phyloP scores from a whole-genome alignment of 37 sponge, comb jelly and placozoan genomes.

The Eunapius fragilis region DNA sequence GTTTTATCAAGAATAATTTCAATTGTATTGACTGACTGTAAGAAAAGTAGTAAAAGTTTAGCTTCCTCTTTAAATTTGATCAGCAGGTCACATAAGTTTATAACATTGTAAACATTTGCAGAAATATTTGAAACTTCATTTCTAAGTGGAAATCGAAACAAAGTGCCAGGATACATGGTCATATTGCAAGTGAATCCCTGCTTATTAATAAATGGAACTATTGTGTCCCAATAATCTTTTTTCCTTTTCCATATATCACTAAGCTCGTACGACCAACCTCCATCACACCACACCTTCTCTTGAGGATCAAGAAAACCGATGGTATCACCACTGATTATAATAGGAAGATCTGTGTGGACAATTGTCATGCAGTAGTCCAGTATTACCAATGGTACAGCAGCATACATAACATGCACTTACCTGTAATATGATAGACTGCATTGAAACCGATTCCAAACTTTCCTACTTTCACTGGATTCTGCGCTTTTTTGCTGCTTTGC shows the following conservation, averaged over 20 bases:
- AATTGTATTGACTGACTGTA: conserved; percentile 40
- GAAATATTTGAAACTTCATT: conserved; percentile 33
- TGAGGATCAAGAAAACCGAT: conserved; percentile 76
- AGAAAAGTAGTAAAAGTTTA: conserved; percentile 53
- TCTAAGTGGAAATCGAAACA: conserved; percentile 85
- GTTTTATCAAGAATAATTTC: conserved; percentile 5
- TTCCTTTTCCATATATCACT: too few relatives aligned
- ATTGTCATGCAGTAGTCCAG: too few relatives aligned
- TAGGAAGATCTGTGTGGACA: conserved; percentile 79
- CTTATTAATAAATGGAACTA: conserved; percentile 44
- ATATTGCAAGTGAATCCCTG: conserved; percentile 19
- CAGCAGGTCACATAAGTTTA: conserved; percentile 18
- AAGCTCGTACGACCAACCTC: conserved; percentile 3
- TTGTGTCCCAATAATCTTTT: neutral
- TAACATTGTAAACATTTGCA: conserved; percentile 17
- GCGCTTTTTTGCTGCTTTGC: conserved; percentile 65
- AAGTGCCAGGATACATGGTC: conserved; percentile 25
- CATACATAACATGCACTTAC: too few relatives aligned
- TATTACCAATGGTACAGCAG: too few relatives aligned
- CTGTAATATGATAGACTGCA: conserved; percentile 79
- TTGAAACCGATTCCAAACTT: conserved; percentile 82
- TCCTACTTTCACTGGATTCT: conserved; percentile 78
- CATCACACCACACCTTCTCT: conserved; percentile 30
- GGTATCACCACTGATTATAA: conserved; percentile 64
- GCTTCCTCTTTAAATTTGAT: conserved; percentile 35